phyloP scores from a whole-genome alignment of 2,888 invertebrate genomes.

The Nephrotoma appendiculata region DNA sequence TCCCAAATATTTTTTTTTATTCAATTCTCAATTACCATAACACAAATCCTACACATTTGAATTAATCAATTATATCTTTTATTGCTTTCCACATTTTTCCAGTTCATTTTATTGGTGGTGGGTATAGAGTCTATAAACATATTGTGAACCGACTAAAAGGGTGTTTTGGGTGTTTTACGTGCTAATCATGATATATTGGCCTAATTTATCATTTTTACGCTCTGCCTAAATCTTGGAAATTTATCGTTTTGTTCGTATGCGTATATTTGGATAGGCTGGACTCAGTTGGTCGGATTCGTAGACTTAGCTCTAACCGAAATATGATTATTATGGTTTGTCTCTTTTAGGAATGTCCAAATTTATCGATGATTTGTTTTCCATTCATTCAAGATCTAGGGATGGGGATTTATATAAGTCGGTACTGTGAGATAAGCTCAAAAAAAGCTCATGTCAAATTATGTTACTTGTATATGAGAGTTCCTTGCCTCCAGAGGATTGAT shows the following conservation, averaged over 20 bases:
- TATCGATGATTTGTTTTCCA: too few relatives aligned
- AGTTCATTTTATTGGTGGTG: not conserved
- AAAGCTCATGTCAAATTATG: too few relatives aligned
- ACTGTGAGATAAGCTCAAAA: too few relatives aligned
- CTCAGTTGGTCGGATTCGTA: too few relatives aligned
- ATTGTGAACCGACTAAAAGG: not conserved
- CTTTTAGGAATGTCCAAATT: too few relatives aligned
- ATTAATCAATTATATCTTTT: not conserved
- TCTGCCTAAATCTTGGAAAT: not conserved
- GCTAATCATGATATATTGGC: not conserved
- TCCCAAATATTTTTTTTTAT: not conserved
- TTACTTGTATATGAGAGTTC: too few relatives aligned
- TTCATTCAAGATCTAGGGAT: too few relatives aligned
- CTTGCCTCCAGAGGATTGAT: too few relatives aligned
- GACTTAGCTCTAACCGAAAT: too few relatives aligned
- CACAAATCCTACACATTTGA: not conserved
- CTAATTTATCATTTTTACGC: not conserved
- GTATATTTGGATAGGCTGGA: too few relatives aligned
- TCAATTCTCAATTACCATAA: not conserved
- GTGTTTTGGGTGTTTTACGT: not conserved
- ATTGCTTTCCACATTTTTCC: not conserved
- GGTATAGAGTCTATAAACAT: not conserved
- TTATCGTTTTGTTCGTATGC: not conserved
- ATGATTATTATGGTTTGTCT: too few relatives aligned
- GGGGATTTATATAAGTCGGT: too few relatives aligned